phyloP scores from a whole-genome alignment of 2,113 vertebrate species.

The Callaeas wilsoni region DNA sequence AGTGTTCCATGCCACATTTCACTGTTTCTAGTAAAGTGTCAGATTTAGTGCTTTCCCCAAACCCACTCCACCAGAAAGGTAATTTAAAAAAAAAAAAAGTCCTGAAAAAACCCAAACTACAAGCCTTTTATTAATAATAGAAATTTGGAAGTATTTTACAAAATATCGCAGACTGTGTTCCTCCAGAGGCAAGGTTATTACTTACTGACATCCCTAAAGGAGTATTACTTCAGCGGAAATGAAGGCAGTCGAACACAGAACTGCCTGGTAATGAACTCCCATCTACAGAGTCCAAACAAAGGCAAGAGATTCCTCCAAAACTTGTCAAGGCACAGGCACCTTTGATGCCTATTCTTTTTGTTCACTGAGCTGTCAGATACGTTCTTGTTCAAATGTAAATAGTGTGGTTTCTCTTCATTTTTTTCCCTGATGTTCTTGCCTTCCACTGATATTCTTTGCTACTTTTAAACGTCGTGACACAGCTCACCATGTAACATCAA shows the following conservation, averaged over 20 bases:
- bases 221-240: neutral
- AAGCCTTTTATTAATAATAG: neutral
- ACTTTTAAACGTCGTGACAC: neutral
- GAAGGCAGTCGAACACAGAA: neutral
- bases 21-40: neutral
- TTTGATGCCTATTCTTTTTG: slow-evolving; percentile 4
- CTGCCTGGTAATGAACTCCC: neutral
- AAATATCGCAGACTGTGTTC: neutral
- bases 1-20: neutral
- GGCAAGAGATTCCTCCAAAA: neutral
- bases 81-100: neutral
- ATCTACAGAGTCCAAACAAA: neutral
- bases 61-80: neutral
- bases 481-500: neutral
- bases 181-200: neutral
- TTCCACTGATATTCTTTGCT: neutral
- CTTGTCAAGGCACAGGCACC: neutral
- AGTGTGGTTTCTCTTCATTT: neutral
- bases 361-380: neutral
- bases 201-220: neutral
- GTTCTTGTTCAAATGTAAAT: slow-evolving; percentile 15
- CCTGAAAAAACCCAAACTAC: neutral
- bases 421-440: neutral
- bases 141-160: neutral
- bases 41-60: neutral